phyloP scores from a whole-genome alignment of 2,888 invertebrate species.

The Flexamia atlantica region DNA sequence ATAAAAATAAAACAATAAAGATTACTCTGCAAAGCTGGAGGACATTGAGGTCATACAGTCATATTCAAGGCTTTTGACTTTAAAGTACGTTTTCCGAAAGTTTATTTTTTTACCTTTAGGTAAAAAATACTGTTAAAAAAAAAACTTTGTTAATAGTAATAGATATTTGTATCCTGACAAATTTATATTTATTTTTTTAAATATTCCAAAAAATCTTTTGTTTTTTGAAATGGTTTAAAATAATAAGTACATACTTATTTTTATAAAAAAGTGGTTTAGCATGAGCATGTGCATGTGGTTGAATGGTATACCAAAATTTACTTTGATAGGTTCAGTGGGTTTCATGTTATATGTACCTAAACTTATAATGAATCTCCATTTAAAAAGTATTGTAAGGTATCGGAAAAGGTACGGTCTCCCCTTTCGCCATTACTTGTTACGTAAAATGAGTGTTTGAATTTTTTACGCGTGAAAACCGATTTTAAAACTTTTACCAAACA shows the following conservation, averaged over 20 bases:
- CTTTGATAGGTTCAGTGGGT: not conserved
- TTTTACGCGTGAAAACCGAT: too few relatives aligned
- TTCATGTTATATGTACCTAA: not conserved
- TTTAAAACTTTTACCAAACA: too few relatives aligned
- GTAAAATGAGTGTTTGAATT: too few relatives aligned
- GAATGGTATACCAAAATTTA: not conserved
- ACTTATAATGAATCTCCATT: not conserved
- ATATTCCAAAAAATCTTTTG: not conserved
- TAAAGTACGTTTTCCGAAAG: not conserved
- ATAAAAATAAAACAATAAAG: too few relatives aligned
- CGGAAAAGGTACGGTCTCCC: constrained; percentile 1
- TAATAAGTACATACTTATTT: not conserved
- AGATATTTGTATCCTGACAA: not conserved
- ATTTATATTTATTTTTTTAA: not conserved
- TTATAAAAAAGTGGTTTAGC: not conserved
- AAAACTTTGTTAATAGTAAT: not conserved
- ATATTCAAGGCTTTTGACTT: not conserved
- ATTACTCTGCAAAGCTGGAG: too few relatives aligned
- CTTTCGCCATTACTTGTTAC: too few relatives aligned
- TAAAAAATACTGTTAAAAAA: not conserved
- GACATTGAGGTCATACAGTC: too few relatives aligned
- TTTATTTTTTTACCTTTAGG: not conserved
- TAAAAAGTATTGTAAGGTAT: not conserved
- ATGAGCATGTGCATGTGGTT: not conserved
- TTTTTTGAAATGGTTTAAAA: not conserved